These are phyloP conservation scores for Drosophila nebulosa DNA, from an alignment of 1,140 invertebrate species.

Conservation along the genomic window DNA sequence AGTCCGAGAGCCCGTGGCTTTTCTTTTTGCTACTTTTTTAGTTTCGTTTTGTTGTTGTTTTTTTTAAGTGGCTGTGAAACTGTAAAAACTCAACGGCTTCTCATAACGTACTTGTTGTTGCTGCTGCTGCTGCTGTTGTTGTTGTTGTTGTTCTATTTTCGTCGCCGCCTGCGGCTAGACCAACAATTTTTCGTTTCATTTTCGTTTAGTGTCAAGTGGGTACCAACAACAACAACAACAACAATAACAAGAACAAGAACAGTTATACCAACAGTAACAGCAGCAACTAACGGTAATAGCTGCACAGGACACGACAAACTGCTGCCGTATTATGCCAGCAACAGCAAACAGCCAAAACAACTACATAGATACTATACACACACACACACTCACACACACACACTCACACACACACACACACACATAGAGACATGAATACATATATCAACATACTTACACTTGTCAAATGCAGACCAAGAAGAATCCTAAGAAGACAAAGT, in stretches of 20 bases:
- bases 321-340: conserved; percentile 55
- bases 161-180: conserved; percentile 42
- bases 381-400: not conserved
- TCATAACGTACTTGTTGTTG: not conserved
- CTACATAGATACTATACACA: not conserved
- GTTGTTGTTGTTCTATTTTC: conserved; percentile 36
- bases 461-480: not conserved
- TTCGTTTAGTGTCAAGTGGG: conserved; percentile 75
- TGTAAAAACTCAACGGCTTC: conserved; percentile 44
- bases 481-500: not conserved
- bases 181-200: conserved; percentile 72
- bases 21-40: not conserved
- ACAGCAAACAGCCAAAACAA: conserved; percentile 11
- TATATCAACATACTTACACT: not conserved
- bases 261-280: conserved; percentile 5
- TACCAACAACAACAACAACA: conserved; percentile 44
- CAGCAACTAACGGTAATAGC: conserved; percentile 64
- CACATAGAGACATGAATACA: too few relatives aligned
- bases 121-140: not conserved
- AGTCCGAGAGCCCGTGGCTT: not conserved
- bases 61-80: conserved; percentile 58
- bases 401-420: not conserved
- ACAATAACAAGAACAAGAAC: conserved; percentile 16
- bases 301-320: conserved; percentile 63
- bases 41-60: not conserved